phyloP scores from a whole-genome alignment of 2,888 invertebrate species.

The Rhopalosiphum nymphaeae region DNA sequence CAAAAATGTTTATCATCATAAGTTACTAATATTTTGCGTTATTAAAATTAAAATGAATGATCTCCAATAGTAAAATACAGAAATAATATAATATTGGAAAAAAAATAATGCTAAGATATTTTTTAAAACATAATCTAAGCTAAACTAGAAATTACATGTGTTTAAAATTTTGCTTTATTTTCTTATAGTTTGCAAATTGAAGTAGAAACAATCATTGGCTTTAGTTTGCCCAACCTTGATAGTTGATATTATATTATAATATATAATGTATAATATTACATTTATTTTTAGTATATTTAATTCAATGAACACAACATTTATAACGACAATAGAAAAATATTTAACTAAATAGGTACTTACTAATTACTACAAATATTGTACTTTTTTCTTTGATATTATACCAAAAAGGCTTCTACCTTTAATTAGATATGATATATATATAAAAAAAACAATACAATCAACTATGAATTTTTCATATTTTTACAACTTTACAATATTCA shows the following conservation, averaged over 20 bases:
- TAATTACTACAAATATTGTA: not conserved
- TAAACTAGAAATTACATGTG: not conserved
- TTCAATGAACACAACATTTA: slow-evolving; percentile 1
- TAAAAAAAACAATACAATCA: not conserved
- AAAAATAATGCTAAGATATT: not conserved
- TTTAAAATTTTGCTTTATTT: not conserved
- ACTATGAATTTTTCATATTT: slow-evolving; percentile 1
- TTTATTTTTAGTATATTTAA: not conserved
- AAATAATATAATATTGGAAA: not conserved
- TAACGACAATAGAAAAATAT: not conserved
- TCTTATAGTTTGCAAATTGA: not conserved
- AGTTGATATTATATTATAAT: not conserved
- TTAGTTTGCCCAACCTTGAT: not conserved
- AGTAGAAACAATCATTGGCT: not conserved
- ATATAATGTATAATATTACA: not conserved
- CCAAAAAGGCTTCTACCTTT: not conserved
- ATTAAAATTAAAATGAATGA: too few relatives aligned
- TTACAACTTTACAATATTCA: not conserved
- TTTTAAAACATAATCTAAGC: not conserved
- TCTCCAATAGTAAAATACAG: too few relatives aligned
- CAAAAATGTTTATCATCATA: too few relatives aligned
- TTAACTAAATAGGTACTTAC: not conserved
- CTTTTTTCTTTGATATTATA: not conserved
- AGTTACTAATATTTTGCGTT: too few relatives aligned
- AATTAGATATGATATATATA: not conserved